Evolutionary conservation across 2,888 invertebrate genomes (phyloP).

Genomic region (Idaea dimidiata): DNA sequence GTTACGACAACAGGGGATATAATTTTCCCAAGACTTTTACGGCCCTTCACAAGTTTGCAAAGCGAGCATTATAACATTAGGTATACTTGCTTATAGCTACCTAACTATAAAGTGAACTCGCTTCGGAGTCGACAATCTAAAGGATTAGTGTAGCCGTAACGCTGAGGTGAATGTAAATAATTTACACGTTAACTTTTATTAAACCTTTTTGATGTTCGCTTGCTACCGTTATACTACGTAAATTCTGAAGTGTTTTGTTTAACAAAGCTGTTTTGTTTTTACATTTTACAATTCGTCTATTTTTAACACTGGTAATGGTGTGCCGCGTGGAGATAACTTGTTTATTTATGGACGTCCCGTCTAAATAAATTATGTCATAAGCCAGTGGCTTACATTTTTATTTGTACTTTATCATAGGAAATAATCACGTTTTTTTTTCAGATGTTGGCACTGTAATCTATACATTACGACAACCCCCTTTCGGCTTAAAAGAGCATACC

Average conservation of each 20-base stretch:
- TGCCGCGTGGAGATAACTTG: no score
- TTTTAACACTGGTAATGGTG: not conserved
- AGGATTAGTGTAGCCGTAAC: conserved; percentile 2
- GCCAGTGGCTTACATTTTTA: no score
- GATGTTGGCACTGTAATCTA: no score
- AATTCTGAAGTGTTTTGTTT: not conserved
- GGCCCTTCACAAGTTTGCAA: conserved; percentile 17
- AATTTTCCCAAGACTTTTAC: conserved; percentile 26
- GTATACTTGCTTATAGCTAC: conserved; percentile 8
- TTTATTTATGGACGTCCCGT: no score
- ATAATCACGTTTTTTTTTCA: no score
- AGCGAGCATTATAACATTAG: conserved; percentile 21
- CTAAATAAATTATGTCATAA: no score
- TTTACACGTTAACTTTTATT: not conserved
- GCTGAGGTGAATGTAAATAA: conserved; percentile 1
- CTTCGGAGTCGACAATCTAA: conserved; percentile 5
- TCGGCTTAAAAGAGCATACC: no score
- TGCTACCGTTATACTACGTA: not conserved
- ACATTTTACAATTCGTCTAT: not conserved
- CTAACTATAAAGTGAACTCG: conserved; percentile 23
- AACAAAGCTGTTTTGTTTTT: not conserved
- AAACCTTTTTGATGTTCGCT: not conserved
- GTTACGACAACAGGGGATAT: conserved; percentile 10
- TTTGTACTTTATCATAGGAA: no score
- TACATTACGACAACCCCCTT: no score